Evolutionary conservation across 2,113 vertebrate genomes (phyloP).

Genomic region (Progne subis): DNA sequence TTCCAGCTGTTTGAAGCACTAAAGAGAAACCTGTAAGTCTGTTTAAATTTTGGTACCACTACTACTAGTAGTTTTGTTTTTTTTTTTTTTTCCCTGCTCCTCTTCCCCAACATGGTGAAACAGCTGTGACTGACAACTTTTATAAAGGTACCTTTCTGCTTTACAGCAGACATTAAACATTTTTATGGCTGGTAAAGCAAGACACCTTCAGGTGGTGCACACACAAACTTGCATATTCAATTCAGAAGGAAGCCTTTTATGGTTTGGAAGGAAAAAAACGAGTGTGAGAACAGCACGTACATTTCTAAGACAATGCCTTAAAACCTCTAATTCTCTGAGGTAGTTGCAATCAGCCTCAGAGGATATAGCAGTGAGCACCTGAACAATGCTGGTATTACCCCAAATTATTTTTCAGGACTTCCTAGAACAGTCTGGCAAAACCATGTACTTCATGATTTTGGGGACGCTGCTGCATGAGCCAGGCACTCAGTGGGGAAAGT

Average conservation of each 20-base stretch:
- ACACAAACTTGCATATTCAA: not conserved
- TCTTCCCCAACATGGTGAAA: not conserved
- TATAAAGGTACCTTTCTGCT: not conserved
- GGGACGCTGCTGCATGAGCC: not conserved
- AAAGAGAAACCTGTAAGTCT: not conserved
- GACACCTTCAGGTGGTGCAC: not conserved
- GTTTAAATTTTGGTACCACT: not conserved
- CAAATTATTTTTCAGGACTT: not conserved
- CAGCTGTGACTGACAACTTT: not conserved
- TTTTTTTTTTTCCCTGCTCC: not conserved
- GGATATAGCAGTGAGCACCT: not conserved
- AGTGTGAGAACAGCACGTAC: rapidly evolving
- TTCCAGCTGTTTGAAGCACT: not conserved
- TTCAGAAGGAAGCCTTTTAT: not conserved
- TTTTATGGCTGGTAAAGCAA: not conserved
- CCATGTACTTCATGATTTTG: not conserved
- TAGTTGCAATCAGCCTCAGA: not conserved
- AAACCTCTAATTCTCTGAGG: not conserved
- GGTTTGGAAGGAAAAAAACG: not conserved
- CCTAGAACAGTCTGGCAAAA: not conserved
- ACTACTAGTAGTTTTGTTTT: not conserved
- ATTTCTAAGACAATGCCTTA: not conserved
- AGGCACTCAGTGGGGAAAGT: not conserved
- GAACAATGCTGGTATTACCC: not conserved
- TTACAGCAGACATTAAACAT: not conserved